These are phyloP conservation scores for Molossus alvarezi DNA, from an alignment of 2,797 vertebrate genomes.

Conservation along the genomic window DNA sequence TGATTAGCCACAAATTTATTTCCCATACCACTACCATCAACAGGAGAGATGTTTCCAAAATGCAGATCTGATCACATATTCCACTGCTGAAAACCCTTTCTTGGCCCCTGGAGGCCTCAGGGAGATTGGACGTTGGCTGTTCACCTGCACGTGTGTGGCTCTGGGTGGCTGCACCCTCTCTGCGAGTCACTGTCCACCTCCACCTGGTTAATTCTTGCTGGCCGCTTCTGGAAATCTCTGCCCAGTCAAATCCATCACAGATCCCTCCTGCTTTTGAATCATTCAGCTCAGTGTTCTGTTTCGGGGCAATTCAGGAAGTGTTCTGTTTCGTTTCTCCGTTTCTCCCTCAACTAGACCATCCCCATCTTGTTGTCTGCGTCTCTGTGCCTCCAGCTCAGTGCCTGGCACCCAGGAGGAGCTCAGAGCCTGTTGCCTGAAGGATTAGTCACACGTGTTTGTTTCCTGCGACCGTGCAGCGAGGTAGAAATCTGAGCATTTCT, in stretches of 20 bases:
- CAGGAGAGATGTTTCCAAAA: neutral
- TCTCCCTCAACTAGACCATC: neutral
- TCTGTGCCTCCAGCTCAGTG: neutral
- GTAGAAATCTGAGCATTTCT: neutral
- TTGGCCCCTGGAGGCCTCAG: neutral
- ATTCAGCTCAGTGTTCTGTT: neutral
- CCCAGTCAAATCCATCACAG: neutral
- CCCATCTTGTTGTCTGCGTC: neutral
- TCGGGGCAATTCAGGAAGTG: neutral
- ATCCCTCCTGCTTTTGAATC: fast-evolving
- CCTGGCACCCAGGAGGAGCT: neutral
- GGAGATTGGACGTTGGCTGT: neutral
- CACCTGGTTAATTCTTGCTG: neutral
- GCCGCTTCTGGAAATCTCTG: neutral
- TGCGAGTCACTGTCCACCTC: fast-evolving
- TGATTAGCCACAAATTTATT: neutral
- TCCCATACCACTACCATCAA: neutral
- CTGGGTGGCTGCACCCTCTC: neutral
- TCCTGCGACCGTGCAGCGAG: constrained; percentile 24
- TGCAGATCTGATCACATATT: neutral
- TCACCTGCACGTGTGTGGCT: neutral
- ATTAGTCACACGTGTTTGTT: neutral
- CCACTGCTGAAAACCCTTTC: neutral
- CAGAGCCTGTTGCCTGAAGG: neutral
- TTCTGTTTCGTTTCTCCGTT: neutral